A percentile compares a stretch with the other conserved stretches of the same genome.
Evolutionary conservation across 2,113 vertebrate genomes (phyloP).

Genomic region (Chinchilla lanigera): DNA sequence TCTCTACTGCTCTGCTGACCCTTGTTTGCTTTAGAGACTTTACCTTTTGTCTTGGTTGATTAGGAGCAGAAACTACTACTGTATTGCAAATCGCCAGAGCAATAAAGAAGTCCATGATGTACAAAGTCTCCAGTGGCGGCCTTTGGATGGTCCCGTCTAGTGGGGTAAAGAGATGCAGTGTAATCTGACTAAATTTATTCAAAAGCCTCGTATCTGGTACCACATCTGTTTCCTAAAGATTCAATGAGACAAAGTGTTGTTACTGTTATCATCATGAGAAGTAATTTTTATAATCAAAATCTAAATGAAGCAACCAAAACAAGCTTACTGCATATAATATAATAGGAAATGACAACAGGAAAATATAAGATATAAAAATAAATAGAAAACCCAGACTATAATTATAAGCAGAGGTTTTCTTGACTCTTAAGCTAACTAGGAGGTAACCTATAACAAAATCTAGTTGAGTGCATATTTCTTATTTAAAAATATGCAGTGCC

Average conservation of each 20-base stretch:
- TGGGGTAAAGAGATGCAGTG: constrained; percentile 66
- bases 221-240: constrained; percentile 92
- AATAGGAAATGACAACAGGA: neutral
- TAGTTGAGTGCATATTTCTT: neutral
- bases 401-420: neutral
- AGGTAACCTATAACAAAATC: constrained; percentile 32
- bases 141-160: constrained; percentile 56
- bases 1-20: neutral
- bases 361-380: constrained; percentile 22
- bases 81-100: constrained; percentile 96
- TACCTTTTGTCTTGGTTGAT: constrained; percentile 90
- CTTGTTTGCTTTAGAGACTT: neutral
- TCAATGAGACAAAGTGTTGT: constrained; percentile 28
- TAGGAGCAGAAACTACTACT: constrained; percentile 94
- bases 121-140: constrained; percentile 84
- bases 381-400: neutral
- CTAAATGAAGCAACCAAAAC: neutral
- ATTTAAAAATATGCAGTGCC: neutral
- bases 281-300: neutral
- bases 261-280: neutral
- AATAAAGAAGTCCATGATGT: constrained; percentile 95
- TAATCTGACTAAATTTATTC: constrained; percentile 89
- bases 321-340: neutral
- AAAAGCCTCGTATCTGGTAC: constrained; percentile 91
- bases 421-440: neutral